Evolutionary conservation across 2,797 vertebrate genomes (phyloP).

Genomic region (Gallinago solitaria): DNA sequence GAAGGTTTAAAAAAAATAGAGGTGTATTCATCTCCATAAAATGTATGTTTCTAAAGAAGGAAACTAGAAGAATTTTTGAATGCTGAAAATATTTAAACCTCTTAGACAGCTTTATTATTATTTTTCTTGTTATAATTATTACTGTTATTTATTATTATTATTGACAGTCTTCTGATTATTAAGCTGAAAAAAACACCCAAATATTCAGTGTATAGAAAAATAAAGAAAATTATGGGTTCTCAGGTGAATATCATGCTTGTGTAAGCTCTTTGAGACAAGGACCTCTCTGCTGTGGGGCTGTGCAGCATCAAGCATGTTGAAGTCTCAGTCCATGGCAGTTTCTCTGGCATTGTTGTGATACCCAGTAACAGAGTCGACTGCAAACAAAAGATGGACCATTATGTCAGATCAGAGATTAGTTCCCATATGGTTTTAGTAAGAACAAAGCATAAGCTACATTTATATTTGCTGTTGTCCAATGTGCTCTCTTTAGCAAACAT

Average conservation of each 20-base stretch:
- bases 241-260: not conserved
- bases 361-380: not conserved
- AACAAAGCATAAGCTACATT: not conserved
- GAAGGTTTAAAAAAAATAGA: not conserved
- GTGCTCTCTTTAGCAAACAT: not conserved
- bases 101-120: not conserved
- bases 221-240: not conserved
- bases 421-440: not conserved
- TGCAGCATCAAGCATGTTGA: not conserved
- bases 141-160: not conserved
- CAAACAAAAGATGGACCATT: not conserved
- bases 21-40: not conserved
- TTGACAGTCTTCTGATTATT: not conserved
- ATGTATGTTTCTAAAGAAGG: not conserved
- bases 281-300: not conserved
- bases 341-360: not conserved
- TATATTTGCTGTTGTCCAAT: not conserved
- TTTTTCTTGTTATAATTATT: not conserved
- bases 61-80: not conserved
- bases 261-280: not conserved
- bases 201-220: not conserved
- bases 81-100: not conserved
- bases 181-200: rapidly evolving
- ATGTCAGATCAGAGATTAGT: not conserved
- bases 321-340: not conserved